phyloP scores from a whole-genome alignment of 2,113 vertebrate species.

The Microtus richardsoni region DNA sequence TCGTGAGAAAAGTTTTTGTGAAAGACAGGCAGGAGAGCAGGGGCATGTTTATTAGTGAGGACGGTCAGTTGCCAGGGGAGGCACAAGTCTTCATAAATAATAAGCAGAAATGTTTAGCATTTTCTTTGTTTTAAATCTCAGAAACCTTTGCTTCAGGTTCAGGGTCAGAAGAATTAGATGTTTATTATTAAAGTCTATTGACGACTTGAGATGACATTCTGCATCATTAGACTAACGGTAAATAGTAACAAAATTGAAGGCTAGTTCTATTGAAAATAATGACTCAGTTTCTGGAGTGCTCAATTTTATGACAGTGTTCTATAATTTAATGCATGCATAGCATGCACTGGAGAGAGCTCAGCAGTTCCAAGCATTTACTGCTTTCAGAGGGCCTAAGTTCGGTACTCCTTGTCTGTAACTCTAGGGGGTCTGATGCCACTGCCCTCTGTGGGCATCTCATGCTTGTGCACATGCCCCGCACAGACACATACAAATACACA shows the following conservation, averaged over 20 bases:
- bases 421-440: background rate
- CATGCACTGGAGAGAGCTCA: background rate
- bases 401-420: background rate
- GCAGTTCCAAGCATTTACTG: no score
- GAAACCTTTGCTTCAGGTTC: conserved; percentile 43
- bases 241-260: conserved; percentile 7
- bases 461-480: background rate
- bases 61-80: conserved; percentile 25
- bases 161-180: background rate
- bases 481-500: background rate
- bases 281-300: conserved; percentile 6
- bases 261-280: background rate
- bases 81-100: background rate
- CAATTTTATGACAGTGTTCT: conserved; percentile 1
- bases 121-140: conserved; percentile 45
- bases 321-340: background rate
- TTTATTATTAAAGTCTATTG: background rate
- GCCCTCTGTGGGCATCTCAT: background rate
- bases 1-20: background rate
- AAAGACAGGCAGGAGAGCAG: background rate
- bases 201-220: background rate
- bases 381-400: background rate
- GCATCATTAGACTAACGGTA: background rate
- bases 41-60: background rate
- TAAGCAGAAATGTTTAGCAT: background rate